A percentile compares a stretch with the other conserved stretches of the same genome.
Conservation (phyloP, 2,797 vertebrate species). For the Apogon hyalosoma region DNA sequence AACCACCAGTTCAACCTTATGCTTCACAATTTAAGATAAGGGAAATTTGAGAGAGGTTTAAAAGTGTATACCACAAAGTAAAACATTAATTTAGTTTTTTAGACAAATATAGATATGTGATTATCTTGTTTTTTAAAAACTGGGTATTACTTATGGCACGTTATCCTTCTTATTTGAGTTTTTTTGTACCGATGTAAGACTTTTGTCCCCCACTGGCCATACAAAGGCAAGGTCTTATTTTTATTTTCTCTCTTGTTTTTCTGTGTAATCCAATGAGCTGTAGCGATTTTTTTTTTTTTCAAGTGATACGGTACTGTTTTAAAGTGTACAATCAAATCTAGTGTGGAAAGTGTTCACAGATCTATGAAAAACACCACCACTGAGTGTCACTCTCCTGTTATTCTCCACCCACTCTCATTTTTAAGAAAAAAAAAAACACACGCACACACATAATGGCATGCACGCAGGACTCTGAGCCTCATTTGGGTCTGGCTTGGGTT, state of each 20-base stretch:
- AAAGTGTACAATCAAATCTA: conserved; percentile 86
- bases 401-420: conserved; percentile 45
- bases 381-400: conserved; percentile 65
- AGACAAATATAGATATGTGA: conserved; percentile 93
- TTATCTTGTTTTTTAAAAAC: conserved; percentile 85
- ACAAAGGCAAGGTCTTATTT: conserved; percentile 50
- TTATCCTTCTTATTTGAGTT: conserved; percentile 65
- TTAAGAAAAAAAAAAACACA: conserved; percentile 2
- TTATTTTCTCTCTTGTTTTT: conserved; percentile 15
- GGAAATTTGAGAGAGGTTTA: conserved; percentile 83
- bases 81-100: conserved; percentile 94
- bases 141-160: conserved; percentile 82
- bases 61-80: conserved; percentile 81
- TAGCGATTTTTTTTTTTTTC: conserved; percentile 56
- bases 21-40: conserved; percentile 86
- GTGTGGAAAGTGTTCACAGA: conserved; percentile 68
- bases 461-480: conserved; percentile 46
- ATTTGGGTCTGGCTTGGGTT: conserved; percentile 23
- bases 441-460: conserved; percentile 44
- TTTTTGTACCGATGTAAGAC: conserved; percentile 78
- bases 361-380: conserved; percentile 49
- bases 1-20: conserved; percentile 86
- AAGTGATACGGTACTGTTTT: conserved; percentile 85
- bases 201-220: conserved; percentile 58
- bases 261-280: conserved; percentile 66